Evolutionary conservation across 2,888 invertebrate species (phyloP), one percentile per base, ranked within the genome.

Genomic region (Diabrotica balteata): DNA sequence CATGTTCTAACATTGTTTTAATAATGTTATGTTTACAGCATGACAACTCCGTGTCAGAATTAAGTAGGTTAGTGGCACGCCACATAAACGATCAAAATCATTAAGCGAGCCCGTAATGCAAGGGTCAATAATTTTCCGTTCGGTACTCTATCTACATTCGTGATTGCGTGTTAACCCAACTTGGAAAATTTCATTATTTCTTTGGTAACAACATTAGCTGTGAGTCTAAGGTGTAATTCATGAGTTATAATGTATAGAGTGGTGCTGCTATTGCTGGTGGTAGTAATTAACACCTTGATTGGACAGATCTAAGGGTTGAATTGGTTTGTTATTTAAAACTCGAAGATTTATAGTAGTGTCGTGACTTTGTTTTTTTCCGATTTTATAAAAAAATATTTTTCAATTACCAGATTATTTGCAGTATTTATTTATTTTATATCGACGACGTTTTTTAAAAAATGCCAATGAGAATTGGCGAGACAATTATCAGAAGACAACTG

Each of bases 101-200:
- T 43, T 43, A 43, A 54, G 43, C 54, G 43, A 42, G 11, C 42
- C 10, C 42, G 6, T 32, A 52, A 42, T 10, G 53, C 53, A 54
- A 42, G 11, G 54, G 42, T 54, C 54, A 54, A 54, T 54, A 54
- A 54, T 54, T n/a, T 43, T 51, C 54, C 10, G 8, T 54, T 54
- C 54, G 54, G 54, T 63, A 44, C 55, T 49, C 17, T 32, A 32
- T 32, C 32, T 32, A 32, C 32, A 50, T 64, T 64, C 64, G 64
- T 64, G 64, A 64, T 64, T 59, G 64, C 64, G 64, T 64, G 63
- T 45, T 10, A 51, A 51, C 17, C 44, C 58, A 64, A 59, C 64
- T 58, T 64, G 59, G 64, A 59, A 64, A 64, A 64, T 64, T 64
- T 59, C 64, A 64, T 64, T 64, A 64, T 64, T 64, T 64, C 64